Conservation (phyloP, 2,113 vertebrate genomes). For the Rana temporaria region DNA sequence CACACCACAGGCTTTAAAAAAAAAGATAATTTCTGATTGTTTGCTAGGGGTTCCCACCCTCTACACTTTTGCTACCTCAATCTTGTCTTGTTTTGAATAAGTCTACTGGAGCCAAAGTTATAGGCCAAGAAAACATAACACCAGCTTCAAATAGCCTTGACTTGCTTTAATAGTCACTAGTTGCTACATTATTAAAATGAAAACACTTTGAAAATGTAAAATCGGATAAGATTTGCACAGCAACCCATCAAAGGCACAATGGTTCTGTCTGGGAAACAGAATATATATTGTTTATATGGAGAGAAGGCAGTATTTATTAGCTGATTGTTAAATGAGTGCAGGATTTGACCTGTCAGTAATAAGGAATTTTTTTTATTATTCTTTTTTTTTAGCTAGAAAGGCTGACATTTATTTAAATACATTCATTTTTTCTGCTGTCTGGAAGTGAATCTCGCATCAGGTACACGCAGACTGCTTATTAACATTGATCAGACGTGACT, state of each 20-base stretch:
- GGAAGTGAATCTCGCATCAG: constrained; percentile 14
- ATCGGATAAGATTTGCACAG: constrained; percentile 4
- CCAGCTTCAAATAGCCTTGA: neutral
- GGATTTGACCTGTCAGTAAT: no score
- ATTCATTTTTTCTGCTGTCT: neutral
- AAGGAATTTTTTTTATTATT: no score
- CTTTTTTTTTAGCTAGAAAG: neutral
- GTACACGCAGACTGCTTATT: constrained; percentile 39
- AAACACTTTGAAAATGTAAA: neutral
- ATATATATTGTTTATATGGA: no score
- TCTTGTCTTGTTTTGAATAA: neutral
- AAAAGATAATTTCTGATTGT: no score
- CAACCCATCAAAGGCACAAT: no score
- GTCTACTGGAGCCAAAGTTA: neutral
- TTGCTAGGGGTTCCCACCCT: no score
- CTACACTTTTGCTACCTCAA: no score
- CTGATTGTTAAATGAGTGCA: no score
- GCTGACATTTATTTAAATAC: neutral
- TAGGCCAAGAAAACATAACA: neutral
- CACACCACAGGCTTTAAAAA: no score
- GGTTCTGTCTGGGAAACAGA: no score
- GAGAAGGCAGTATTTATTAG: no score
- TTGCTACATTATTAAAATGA: constrained; percentile 9
- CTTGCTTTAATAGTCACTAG: neutral
- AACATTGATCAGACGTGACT: constrained; percentile 39